These are phyloP conservation scores for Sarcophaga carnaria DNA, from an alignment of 2,888 invertebrate species.

Conservation along the genomic window DNA sequence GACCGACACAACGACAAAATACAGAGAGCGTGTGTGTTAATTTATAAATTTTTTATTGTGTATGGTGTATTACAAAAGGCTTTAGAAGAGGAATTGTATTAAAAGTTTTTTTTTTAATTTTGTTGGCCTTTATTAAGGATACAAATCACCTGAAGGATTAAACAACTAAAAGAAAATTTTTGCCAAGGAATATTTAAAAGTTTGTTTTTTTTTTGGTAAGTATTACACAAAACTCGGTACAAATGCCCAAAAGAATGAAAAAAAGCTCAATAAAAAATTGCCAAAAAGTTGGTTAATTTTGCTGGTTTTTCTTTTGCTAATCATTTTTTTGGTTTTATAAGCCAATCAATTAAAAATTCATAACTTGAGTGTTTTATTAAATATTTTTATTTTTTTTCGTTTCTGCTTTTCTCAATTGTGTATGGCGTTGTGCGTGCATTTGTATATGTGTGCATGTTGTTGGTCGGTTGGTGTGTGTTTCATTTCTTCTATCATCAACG, in stretches of 20 bases:
- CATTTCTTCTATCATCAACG: slow-evolving; percentile 27
- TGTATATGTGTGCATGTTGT: slow-evolving; percentile 28
- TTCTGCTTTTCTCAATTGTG: slow-evolving; percentile 18
- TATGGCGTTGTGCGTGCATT: slow-evolving; percentile 3
- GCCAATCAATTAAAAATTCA: neutral
- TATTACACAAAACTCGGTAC: slow-evolving; percentile 31
- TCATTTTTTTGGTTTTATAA: neutral
- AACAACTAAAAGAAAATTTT: neutral
- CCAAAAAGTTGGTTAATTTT: neutral
- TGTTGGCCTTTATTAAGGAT: neutral
- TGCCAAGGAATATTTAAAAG: neutral
- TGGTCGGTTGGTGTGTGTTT: slow-evolving; percentile 26
- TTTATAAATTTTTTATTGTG: slow-evolving; percentile 57
- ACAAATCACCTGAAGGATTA: neutral
- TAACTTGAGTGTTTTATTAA: neutral
- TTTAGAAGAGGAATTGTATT: slow-evolving; percentile 43
- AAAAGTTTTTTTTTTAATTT: slow-evolving; percentile 10
- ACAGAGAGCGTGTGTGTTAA: slow-evolving; percentile 65
- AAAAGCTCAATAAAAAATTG: neutral
- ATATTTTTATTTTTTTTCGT: slow-evolving; percentile 16
- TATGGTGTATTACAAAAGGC: slow-evolving; percentile 62
- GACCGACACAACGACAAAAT: slow-evolving; percentile 68
- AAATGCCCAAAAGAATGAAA: neutral
- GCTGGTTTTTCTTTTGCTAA: neutral
- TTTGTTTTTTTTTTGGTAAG: slow-evolving; percentile 30